phyloP scores from a whole-genome alignment of 2,113 vertebrate species.

The Capreolus pygargus region DNA sequence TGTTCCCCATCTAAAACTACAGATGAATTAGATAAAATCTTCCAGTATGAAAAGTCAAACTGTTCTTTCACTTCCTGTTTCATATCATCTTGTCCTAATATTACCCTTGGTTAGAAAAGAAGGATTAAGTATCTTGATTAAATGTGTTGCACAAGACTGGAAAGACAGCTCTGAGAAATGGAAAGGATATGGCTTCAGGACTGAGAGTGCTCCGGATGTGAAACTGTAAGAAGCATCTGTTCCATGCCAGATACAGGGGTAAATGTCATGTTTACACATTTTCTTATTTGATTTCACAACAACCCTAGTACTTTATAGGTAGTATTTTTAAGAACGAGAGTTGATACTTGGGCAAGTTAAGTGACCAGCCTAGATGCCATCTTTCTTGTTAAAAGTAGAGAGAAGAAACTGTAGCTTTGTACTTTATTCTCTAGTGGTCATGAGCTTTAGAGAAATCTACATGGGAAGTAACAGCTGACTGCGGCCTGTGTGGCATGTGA shows the following conservation, averaged over 20 bases:
- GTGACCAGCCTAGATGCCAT: not conserved
- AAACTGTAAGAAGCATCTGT: not conserved
- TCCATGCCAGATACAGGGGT: not conserved
- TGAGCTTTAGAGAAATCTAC: not conserved
- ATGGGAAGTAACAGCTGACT: not conserved
- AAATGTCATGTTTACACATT: not conserved
- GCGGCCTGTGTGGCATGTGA: not conserved
- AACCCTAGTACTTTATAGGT: not conserved
- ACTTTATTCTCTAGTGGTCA: not conserved
- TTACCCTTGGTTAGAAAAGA: constrained; percentile 25
- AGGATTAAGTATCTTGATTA: constrained; percentile 12
- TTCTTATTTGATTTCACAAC: not conserved
- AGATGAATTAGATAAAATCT: constrained; percentile 32
- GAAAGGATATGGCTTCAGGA: not conserved
- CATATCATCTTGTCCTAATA: not conserved
- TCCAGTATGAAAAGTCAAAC: constrained; percentile 35
- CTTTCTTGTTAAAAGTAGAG: not conserved
- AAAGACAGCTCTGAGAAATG: not conserved
- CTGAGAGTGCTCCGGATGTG: not conserved
- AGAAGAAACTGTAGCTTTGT: not conserved
- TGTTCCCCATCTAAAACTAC: constrained; percentile 40
- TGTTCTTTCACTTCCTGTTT: constrained; percentile 50
- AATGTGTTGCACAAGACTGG: not conserved
- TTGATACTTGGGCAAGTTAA: not conserved
- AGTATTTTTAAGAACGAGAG: constrained; percentile 6